phyloP scores from a whole-genome alignment of 2,888 invertebrate genomes.

The Drosophila silvestris region DNA sequence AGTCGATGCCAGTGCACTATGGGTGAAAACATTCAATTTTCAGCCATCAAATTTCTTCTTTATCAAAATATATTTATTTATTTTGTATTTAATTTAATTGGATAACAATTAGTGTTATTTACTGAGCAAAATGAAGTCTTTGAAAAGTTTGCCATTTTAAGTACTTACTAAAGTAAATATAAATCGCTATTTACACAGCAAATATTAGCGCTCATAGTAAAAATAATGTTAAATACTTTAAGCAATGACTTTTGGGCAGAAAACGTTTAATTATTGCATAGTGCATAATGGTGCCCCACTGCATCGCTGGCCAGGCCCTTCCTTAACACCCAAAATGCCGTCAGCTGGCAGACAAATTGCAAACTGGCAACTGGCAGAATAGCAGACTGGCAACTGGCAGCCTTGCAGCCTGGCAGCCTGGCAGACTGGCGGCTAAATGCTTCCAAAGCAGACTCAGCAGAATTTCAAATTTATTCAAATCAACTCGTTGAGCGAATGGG shows the following conservation, averaged over 20 bases:
- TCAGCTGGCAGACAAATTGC: slow-evolving; percentile 21
- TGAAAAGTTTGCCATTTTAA: neutral
- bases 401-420: slow-evolving; percentile 27
- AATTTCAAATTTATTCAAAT: slow-evolving; percentile 80
- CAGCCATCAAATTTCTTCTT: neutral
- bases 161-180: neutral
- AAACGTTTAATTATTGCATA: neutral
- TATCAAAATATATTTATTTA: neutral
- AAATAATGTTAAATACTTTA: neutral
- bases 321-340: slow-evolving; percentile 39
- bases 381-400: slow-evolving; percentile 42
- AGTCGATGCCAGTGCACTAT: slow-evolving; percentile 38
- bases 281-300: neutral
- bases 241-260: neutral
- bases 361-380: slow-evolving; percentile 32
- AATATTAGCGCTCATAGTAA: neutral
- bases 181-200: neutral
- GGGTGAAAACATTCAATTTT: neutral
- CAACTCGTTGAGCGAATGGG: slow-evolving; percentile 64
- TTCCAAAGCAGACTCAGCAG: slow-evolving; percentile 74
- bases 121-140: too few species aligned
- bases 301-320: neutral
- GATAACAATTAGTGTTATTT: neutral
- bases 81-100: neutral
- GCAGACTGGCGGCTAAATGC: slow-evolving; percentile 57